phyloP scores from a whole-genome alignment of 2,888 invertebrate species.

The Dynastes maya region DNA sequence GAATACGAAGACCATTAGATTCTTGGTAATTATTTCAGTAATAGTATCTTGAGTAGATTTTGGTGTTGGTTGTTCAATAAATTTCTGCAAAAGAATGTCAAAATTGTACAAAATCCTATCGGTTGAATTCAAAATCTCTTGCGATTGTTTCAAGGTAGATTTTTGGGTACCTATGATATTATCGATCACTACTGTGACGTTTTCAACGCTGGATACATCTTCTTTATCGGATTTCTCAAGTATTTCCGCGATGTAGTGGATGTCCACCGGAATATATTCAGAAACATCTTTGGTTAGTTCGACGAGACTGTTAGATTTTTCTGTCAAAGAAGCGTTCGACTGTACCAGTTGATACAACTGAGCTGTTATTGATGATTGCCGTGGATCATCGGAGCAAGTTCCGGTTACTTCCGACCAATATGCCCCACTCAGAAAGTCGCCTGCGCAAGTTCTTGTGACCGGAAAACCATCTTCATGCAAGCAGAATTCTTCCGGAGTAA shows the following conservation, averaged over 20 bases:
- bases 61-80: slow-evolving; percentile 30
- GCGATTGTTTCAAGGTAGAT: slow-evolving; percentile 55
- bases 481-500: slow-evolving; percentile 73
- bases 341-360: slow-evolving; percentile 57
- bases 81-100: slow-evolving; percentile 55
- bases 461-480: slow-evolving; percentile 74
- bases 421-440: slow-evolving; percentile 73
- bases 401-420: slow-evolving; percentile 70
- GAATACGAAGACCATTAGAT: slow-evolving; percentile 50
- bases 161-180: slow-evolving; percentile 54
- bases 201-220: slow-evolving; percentile 46
- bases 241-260: slow-evolving; percentile 54
- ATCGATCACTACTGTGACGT: slow-evolving; percentile 54
- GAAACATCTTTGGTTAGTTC: slow-evolving; percentile 45
- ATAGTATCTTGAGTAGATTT: background rate
- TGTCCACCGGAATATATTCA: slow-evolving; percentile 50
- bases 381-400: slow-evolving; percentile 47
- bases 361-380: slow-evolving; percentile 47
- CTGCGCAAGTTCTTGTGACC: slow-evolving; percentile 72
- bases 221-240: slow-evolving; percentile 49
- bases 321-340: slow-evolving; percentile 24
- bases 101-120: slow-evolving; percentile 59
- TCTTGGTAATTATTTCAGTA: slow-evolving; percentile 45
- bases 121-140: slow-evolving; percentile 56
- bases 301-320: slow-evolving; percentile 36